phyloP scores from a whole-genome alignment of 2,797 vertebrate genomes.

The Myotis pilosus region DNA sequence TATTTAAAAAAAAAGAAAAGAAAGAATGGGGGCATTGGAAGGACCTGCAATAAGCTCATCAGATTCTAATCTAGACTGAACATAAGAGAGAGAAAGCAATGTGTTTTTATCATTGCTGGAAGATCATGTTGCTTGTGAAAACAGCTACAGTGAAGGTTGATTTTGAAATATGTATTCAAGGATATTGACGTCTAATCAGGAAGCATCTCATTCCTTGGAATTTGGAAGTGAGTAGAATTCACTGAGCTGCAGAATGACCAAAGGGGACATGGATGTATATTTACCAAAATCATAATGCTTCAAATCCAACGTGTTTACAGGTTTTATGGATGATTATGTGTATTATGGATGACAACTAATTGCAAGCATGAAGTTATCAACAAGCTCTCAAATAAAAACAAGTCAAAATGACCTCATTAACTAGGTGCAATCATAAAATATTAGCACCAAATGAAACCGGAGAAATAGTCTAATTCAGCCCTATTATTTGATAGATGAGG shows the following conservation, averaged over 20 bases:
- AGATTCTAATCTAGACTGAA: not conserved
- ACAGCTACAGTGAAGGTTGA: not conserved
- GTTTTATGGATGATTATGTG: not conserved
- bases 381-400: not conserved
- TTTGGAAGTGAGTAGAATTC: not conserved
- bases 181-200: not conserved
- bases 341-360: not conserved
- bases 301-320: not conserved
- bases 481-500: not conserved
- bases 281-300: not conserved
- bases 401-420: not conserved
- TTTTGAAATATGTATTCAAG: not conserved
- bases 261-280: not conserved
- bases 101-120: not conserved
- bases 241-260: not conserved
- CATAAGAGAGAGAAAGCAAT: not conserved
- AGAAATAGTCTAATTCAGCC: not conserved
- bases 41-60: not conserved
- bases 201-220: not conserved
- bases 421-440: not conserved
- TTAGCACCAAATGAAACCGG: not conserved
- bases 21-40: not conserved
- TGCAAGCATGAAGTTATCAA: not conserved
- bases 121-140: not conserved
- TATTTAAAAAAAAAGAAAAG: too few species aligned